Conservation (phyloP, 2,113 vertebrate genomes). For the Nothocercus nigrocapillus region DNA sequence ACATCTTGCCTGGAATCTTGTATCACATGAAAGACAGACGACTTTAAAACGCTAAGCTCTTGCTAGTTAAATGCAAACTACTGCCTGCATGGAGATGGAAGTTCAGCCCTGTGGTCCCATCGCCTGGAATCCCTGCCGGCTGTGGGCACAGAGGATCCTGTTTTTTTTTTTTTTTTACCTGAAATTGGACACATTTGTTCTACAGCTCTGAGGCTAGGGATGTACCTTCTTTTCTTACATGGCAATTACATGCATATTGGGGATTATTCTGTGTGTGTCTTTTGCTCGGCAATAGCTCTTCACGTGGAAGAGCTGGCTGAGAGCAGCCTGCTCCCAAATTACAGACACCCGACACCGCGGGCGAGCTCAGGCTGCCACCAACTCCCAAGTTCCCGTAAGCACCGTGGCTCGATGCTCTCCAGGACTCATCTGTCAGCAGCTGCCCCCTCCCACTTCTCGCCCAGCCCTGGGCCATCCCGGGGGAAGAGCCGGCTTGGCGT, state of each 20-base stretch:
- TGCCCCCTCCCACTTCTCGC: slow-evolving; percentile 26
- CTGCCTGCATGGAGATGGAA: neutral
- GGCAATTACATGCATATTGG: neutral
- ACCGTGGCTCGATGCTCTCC: neutral
- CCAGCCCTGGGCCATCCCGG: neutral
- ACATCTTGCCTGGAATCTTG: neutral
- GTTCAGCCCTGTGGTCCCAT: neutral
- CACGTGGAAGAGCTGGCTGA: neutral
- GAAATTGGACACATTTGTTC: neutral
- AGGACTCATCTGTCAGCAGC: slow-evolving; percentile 6
- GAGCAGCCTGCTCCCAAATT: neutral
- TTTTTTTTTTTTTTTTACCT: neutral
- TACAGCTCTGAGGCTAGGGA: neutral
- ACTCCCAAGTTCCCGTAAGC: neutral
- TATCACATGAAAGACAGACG: neutral
- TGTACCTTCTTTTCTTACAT: neutral
- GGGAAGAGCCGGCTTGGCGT: slow-evolving; percentile 14
- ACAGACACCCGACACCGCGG: neutral
- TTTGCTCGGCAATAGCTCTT: neutral
- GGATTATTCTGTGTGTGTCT: neutral
- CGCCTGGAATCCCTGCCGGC: neutral
- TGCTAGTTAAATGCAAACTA: neutral
- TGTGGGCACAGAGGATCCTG: neutral
- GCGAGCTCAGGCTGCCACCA: neutral
- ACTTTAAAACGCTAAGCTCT: neutral